Percentiles rank a stretch among this genome's conserved stretches.
Conservation (phyloP, 2,113 vertebrate species). For the Penelope pileata region DNA sequence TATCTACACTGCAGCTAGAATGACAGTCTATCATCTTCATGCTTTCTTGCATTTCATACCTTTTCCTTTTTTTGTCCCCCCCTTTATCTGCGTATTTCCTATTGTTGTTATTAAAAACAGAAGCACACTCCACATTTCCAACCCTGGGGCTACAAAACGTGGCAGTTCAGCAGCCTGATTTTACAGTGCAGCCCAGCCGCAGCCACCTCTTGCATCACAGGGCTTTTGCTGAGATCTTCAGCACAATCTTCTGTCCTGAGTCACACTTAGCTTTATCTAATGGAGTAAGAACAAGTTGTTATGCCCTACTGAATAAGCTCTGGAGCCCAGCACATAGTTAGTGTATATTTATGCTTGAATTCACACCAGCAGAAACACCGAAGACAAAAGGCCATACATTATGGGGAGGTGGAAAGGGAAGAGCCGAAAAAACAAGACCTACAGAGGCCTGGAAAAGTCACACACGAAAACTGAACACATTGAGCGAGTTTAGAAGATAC, state of each 20-base stretch:
- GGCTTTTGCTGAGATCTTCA: background rate
- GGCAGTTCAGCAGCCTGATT: background rate
- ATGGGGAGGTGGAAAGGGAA: background rate
- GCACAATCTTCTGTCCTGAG: background rate
- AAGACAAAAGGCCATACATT: background rate
- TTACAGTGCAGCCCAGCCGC: background rate
- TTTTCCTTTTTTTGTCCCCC: background rate
- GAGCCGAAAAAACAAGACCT: background rate
- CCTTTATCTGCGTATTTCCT: background rate
- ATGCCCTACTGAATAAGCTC: background rate
- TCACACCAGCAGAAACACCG: slow-evolving; percentile 17
- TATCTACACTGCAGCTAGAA: background rate
- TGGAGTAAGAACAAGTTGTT: background rate
- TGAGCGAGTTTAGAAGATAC: background rate
- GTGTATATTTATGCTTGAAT: background rate
- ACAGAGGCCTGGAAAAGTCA: background rate
- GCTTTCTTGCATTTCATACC: background rate
- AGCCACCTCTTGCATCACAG: background rate
- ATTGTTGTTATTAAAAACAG: background rate
- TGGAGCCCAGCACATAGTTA: background rate
- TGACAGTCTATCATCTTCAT: background rate
- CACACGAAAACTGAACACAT: background rate
- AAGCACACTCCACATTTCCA: background rate
- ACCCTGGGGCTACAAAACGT: background rate
- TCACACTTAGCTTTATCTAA: background rate